Conservation (phyloP, 2,888 invertebrate species). For the Drosophila incognita region DNA sequence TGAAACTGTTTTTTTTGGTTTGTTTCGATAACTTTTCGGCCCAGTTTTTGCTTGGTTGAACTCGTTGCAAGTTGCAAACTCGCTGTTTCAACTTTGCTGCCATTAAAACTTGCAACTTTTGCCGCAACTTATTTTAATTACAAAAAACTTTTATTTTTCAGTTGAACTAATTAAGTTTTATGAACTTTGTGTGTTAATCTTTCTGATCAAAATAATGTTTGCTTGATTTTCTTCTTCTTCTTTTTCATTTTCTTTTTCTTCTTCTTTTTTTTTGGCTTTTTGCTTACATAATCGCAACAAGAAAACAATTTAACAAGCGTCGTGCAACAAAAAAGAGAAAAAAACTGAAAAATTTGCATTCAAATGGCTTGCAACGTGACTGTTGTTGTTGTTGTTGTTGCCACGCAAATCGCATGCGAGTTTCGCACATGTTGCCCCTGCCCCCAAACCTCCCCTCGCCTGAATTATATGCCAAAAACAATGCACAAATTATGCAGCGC, state of each 20-base stretch:
- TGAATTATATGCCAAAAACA: slow-evolving; percentile 31
- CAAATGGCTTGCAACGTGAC: slow-evolving; percentile 17
- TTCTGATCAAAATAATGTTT: not conserved
- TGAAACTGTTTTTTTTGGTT: not conserved
- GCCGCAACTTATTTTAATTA: not conserved
- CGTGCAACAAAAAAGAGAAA: slow-evolving; percentile 12
- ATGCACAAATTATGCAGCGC: slow-evolving; percentile 56
- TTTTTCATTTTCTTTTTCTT: not conserved
- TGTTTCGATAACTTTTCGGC: not conserved
- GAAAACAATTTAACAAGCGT: slow-evolving; percentile 32
- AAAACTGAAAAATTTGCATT: slow-evolving; percentile 25
- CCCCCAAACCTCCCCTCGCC: too few species aligned
- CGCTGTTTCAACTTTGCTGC: not conserved
- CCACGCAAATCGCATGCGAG: slow-evolving; percentile 55
- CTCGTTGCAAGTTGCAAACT: too few species aligned
- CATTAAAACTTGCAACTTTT: not conserved
- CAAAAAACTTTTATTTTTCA: not conserved
- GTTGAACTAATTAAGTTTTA: not conserved
- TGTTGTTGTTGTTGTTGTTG: slow-evolving; percentile 35
- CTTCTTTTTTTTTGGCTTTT: not conserved
- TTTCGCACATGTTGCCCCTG: slow-evolving; percentile 24
- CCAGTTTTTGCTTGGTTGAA: not conserved
- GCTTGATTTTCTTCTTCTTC: not conserved
- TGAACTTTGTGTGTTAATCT: not conserved
- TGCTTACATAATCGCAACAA: slow-evolving; percentile 35